Evolutionary conservation across 2,113 vertebrate species (phyloP), one percentile per base, ranked within the genome.

Genomic region (Miniopterus natalensis): DNA sequence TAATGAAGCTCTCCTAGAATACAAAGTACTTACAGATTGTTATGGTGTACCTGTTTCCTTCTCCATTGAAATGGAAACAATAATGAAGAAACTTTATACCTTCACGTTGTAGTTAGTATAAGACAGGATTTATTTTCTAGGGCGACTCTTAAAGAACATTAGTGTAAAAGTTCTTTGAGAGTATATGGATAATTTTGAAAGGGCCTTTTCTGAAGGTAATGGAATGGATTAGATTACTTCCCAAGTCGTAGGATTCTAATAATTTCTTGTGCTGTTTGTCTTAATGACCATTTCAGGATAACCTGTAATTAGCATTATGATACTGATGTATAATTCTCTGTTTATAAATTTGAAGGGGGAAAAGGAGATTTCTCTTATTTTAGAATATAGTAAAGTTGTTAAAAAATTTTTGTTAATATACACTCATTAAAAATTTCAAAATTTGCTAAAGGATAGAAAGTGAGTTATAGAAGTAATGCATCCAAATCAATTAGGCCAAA

Each of bases 291-390:
- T 90, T 94, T 79, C 11, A 94, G 27, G 15, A 53, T 91, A 85
- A 21, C 23, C 8, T 90, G 6, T 95, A 83, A 92, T 51, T 75
- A 90, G 11, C 31, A 59, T 80, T 68, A 36, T 65, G 88, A 79
- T 68, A 53, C 40, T 73, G 11, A 74, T 85, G 9, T n/a, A 3
- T 84, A 71, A 70, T 53, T 92, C 20, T 86, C 3, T 88, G 42
- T 87, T 75, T 57, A 88, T 75, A 92, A 78, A 95, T 75, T 84
- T 85, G 88, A 53, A 81, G 4, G 25, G 29, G 9, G 2, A 65
- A 92, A 74, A 61, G 17, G 73, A 95, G n/a, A 85, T 96, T 92
- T 86, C 17, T 95, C n/a, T 36, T 95, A 40, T 86, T 94, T 96
- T 79, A 91, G 25, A 77, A 89, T 89, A 66, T 2, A 85, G 36